Evolutionary conservation across 2,888 invertebrate species (phyloP).

Genomic region (Lissonota sp.): DNA sequence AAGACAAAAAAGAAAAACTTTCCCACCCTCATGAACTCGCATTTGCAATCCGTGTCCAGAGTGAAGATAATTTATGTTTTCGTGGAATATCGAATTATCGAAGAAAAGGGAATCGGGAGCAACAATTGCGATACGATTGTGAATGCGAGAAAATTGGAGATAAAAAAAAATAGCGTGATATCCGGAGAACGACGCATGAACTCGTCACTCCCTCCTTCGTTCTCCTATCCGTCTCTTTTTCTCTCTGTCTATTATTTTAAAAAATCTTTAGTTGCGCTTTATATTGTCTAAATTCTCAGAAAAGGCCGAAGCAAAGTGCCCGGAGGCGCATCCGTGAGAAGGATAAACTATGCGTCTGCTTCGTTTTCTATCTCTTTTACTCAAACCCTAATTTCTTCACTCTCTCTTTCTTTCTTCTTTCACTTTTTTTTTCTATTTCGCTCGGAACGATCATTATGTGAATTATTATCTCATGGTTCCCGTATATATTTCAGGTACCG

Average conservation of each 20-base stretch:
- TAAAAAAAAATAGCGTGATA: constrained; percentile 38
- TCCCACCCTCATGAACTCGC: constrained; percentile 22
- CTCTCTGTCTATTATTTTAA: background rate
- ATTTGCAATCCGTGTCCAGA: constrained; percentile 40
- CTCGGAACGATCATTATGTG: constrained; percentile 22
- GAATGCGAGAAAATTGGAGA: constrained; percentile 31
- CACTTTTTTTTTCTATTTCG: constrained; percentile 21
- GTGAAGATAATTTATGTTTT: background rate
- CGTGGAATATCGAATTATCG: background rate
- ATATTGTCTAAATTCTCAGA: constrained; percentile 22
- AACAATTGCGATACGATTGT: constrained; percentile 31
- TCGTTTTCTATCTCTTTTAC: constrained; percentile 34
- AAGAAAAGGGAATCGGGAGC: background rate
- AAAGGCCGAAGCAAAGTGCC: background rate
- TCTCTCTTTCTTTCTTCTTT: constrained; percentile 45
- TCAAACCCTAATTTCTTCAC: background rate
- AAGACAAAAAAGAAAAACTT: background rate
- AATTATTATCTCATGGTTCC: constrained; percentile 41
- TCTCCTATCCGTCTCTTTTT: background rate
- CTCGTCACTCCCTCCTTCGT: constrained; percentile 35
- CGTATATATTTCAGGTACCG: constrained; percentile 79
- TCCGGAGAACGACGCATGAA: constrained; percentile 46
- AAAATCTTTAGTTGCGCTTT: constrained; percentile 7
- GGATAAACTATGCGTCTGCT: constrained; percentile 37
- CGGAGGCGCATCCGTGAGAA: background rate